A percentile compares a stretch with the other conserved stretches of the same genome.
phyloP scores from a whole-genome alignment of 1,140 invertebrate genomes.

The Oreohelix idahoensis region DNA sequence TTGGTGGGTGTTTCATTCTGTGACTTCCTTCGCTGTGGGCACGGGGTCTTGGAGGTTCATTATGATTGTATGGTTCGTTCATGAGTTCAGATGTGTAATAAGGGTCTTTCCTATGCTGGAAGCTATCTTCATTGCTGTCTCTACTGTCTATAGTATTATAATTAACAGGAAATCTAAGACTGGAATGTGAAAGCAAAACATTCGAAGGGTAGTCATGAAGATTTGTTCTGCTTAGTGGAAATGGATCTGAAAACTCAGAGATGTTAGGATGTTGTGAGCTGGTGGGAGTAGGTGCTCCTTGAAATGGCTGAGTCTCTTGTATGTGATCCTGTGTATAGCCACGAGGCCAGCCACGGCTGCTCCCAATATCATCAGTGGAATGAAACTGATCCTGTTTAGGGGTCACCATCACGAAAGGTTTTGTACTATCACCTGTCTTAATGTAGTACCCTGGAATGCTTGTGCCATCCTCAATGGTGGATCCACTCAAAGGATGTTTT shows the following conservation, averaged over 20 bases:
- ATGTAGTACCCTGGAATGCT: slow-evolving; percentile 32
- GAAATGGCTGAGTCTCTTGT: slow-evolving; percentile 71
- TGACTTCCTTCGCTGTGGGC: slow-evolving; percentile 32
- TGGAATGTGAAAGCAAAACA: not conserved
- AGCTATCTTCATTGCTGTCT: not conserved
- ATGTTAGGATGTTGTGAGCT: not conserved
- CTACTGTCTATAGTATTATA: not conserved
- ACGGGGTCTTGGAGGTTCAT: slow-evolving; percentile 39
- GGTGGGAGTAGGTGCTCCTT: slow-evolving; percentile 63
- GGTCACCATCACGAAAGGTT: slow-evolving; percentile 31
- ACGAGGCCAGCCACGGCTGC: slow-evolving; percentile 63
- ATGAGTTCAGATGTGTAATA: not conserved
- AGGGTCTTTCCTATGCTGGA: not conserved
- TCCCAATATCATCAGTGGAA: slow-evolving; percentile 53
- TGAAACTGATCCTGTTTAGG: slow-evolving; percentile 16
- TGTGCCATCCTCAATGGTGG: slow-evolving; percentile 5
- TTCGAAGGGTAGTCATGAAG: not conserved
- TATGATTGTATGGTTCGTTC: not conserved
- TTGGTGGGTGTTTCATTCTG: not conserved
- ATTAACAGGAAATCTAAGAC: not conserved
- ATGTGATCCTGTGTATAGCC: slow-evolving; percentile 73
- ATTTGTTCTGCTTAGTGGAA: not conserved
- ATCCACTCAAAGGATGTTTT: not conserved
- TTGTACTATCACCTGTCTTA: not conserved
- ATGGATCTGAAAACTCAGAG: not conserved